These are phyloP conservation scores for Paedocypris micromegethes DNA, from an alignment of 2,797 vertebrate species.

Conservation along the genomic window DNA sequence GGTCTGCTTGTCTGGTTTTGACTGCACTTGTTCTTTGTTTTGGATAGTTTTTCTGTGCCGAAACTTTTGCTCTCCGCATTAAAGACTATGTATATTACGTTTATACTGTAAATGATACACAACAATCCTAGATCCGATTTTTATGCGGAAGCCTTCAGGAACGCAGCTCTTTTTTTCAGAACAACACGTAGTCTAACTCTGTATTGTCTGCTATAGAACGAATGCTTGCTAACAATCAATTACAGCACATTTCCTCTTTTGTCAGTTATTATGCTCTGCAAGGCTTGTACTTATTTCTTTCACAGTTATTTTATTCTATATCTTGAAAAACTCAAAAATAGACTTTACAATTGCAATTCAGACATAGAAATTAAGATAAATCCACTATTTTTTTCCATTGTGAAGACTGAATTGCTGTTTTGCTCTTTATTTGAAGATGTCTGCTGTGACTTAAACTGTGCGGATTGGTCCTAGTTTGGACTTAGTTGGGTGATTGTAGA, in stretches of 20 bases:
- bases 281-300: constrained; percentile 48
- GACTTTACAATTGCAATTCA: constrained; percentile 63
- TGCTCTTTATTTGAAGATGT: constrained; percentile 69
- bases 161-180: too few relatives aligned
- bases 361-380: constrained; percentile 68
- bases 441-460: constrained; percentile 57
- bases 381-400: constrained; percentile 70
- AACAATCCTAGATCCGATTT: too few relatives aligned
- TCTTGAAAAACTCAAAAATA: too few relatives aligned
- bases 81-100: too few relatives aligned
- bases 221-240: constrained; percentile 74
- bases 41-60: too few relatives aligned
- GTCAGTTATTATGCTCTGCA: constrained; percentile 57
- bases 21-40: too few relatives aligned
- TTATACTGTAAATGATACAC: too few relatives aligned
- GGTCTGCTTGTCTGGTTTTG: too few relatives aligned
- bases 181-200: constrained; percentile 36
- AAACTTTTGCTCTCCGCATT: too few relatives aligned
- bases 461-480: background rate
- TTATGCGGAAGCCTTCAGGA: too few relatives aligned
- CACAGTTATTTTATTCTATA: too few relatives aligned
- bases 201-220: constrained; percentile 58
- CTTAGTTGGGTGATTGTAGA: constrained; percentile 9
- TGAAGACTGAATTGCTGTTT: constrained; percentile 73
- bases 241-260: constrained; percentile 67